Percentiles rank a stretch among this genome's conserved stretches.
Evolutionary conservation across 2,113 vertebrate species (phyloP).

Genomic region (Chionomys nivalis): DNA sequence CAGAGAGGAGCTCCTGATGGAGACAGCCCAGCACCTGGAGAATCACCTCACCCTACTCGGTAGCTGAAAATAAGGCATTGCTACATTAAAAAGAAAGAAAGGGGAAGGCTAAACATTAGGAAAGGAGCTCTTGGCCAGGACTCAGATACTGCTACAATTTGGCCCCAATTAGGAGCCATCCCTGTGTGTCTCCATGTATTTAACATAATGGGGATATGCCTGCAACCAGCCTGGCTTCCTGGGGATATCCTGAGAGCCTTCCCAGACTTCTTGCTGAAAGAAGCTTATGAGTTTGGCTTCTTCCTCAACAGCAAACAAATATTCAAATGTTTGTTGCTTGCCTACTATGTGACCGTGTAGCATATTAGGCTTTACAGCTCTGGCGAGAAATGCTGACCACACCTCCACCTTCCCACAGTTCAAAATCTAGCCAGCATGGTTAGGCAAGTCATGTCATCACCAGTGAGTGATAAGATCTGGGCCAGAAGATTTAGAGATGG

Average conservation of each 20-base stretch:
- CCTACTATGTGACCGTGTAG: not conserved
- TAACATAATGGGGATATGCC: not conserved
- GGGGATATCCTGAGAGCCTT: not conserved
- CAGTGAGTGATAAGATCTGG: not conserved
- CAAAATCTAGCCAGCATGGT: not conserved
- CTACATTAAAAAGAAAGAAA: not conserved
- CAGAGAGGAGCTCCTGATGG: conserved; percentile 89
- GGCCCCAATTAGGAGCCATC: conserved; percentile 68
- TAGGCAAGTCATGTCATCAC: not conserved
- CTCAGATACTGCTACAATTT: conserved; percentile 52
- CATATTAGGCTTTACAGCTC: not conserved
- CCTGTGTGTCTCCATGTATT: conserved; percentile 55
- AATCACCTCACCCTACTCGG: conserved; percentile 90
- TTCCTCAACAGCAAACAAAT: not conserved
- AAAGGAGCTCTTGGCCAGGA: conserved; percentile 63
- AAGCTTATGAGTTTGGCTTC: not conserved
- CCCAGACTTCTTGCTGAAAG: not conserved
- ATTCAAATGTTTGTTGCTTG: not conserved
- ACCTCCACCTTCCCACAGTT: not conserved
- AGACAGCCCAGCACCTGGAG: conserved; percentile 88
- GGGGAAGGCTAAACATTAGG: conserved; percentile 35
- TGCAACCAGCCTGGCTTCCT: not conserved
- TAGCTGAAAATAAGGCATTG: conserved; percentile 83
- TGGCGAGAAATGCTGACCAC: not conserved
- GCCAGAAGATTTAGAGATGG: not conserved